These are phyloP conservation scores for Neuroterus valhalla DNA, from an alignment of 1,140 invertebrate genomes.

Conservation along the genomic window DNA sequence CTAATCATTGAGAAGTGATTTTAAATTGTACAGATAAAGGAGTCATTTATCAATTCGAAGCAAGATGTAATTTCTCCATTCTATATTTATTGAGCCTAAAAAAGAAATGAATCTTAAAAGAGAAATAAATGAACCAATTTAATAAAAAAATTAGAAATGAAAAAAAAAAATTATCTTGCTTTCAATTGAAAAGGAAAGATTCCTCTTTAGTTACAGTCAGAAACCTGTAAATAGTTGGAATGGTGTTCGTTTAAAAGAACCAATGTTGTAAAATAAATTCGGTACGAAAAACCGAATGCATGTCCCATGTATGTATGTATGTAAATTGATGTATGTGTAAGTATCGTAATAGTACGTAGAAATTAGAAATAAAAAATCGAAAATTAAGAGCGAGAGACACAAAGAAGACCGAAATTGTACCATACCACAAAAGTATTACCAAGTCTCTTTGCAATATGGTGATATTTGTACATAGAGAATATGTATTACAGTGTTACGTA, in stretches of 20 bases:
- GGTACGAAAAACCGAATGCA: slow-evolving; percentile 29
- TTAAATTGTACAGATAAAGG: neutral
- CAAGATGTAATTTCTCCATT: neutral
- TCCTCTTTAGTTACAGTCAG: neutral
- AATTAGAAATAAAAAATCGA: too few relatives aligned
- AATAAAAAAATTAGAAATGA: neutral
- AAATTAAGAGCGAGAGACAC: slow-evolving; percentile 43
- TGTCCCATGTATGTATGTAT: neutral
- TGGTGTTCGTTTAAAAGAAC: neutral
- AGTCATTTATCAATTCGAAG: neutral
- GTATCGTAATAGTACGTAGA: slow-evolving; percentile 3
- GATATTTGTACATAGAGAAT: slow-evolving; percentile 59
- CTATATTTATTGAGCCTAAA: neutral
- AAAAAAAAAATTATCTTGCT: neutral
- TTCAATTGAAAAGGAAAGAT: neutral
- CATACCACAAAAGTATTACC: slow-evolving; percentile 64
- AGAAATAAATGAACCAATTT: neutral
- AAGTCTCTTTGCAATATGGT: slow-evolving; percentile 51
- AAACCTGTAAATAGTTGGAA: slow-evolving; percentile 5
- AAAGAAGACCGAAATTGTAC: slow-evolving; percentile 54
- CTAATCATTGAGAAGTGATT: neutral
- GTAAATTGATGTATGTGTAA: slow-evolving; percentile 5
- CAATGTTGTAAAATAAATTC: slow-evolving; percentile 8
- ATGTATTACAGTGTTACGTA: slow-evolving; percentile 51
- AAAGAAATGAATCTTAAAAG: neutral